A percentile compares a stretch with the other conserved stretches of the same genome.
Conservation (phyloP, 2,797 vertebrate species). For the Takifugu rubripes region DNA sequence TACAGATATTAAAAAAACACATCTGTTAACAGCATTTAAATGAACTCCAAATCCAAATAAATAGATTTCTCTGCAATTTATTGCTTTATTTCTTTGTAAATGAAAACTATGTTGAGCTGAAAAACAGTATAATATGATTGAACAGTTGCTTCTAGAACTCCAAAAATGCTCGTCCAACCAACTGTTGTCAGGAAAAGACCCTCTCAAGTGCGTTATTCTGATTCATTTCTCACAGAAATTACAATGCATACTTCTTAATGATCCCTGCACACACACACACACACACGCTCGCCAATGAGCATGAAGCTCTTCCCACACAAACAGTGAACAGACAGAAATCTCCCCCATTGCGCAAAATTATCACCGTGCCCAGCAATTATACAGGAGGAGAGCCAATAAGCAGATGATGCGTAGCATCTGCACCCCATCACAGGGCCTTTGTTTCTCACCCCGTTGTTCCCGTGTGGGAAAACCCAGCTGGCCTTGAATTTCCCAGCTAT, state of each 20-base stretch:
- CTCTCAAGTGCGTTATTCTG: slow-evolving; percentile 46
- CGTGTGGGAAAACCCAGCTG: slow-evolving; percentile 50
- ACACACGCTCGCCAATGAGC: slow-evolving; percentile 25
- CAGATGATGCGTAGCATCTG: slow-evolving; percentile 50
- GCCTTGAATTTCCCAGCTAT: slow-evolving; percentile 30
- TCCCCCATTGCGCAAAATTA: slow-evolving; percentile 42
- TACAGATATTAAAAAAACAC: not conserved
- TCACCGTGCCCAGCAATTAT: slow-evolving; percentile 61
- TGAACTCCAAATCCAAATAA: slow-evolving; percentile 6
- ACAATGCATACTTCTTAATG: slow-evolving; percentile 49
- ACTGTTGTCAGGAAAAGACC: slow-evolving; percentile 32
- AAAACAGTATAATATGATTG: not conserved
- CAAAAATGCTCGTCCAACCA: slow-evolving; percentile 38
- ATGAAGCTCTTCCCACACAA: slow-evolving; percentile 8
- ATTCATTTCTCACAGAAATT: slow-evolving; percentile 45
- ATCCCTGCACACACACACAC: slow-evolving; percentile 26
- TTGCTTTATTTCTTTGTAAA: slow-evolving; percentile 4
- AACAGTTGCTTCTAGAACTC: slow-evolving; percentile 22
- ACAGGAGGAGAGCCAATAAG: slow-evolving; percentile 59
- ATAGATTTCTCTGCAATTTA: not conserved
- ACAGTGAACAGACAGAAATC: slow-evolving; percentile 13
- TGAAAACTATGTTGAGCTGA: not conserved
- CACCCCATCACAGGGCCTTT: slow-evolving; percentile 59
- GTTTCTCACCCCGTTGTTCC: slow-evolving; percentile 46
- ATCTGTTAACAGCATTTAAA: not conserved